These are phyloP conservation scores for Macrophya alboannulata DNA, from an alignment of 2,888 invertebrate species.

Conservation along the genomic window DNA sequence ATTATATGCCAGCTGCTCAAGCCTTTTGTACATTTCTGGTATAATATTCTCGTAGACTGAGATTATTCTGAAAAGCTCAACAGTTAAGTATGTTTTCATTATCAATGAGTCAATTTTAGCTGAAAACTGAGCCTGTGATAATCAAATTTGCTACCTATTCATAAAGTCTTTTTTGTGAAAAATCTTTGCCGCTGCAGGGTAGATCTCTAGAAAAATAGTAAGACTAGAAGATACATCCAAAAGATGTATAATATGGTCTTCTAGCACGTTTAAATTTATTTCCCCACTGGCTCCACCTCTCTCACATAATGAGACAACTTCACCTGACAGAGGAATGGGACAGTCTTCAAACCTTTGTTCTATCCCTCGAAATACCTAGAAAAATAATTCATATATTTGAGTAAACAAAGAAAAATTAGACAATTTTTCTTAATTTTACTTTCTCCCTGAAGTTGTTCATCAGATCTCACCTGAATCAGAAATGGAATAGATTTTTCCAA, in stretches of 20 bases:
- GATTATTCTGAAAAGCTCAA: conserved; percentile 84
- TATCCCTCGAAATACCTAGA: conserved; percentile 77
- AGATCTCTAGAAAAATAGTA: conserved; percentile 86
- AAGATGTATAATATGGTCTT: conserved; percentile 86
- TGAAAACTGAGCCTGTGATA: conserved; percentile 58
- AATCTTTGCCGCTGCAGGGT: conserved; percentile 82
- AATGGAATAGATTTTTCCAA: conserved; percentile 81
- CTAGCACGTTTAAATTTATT: conserved; percentile 81
- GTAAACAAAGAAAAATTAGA: not conserved
- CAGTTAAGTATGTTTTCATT: conserved; percentile 18
- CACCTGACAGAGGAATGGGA: conserved; percentile 67
- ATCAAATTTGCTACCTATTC: conserved; percentile 72
- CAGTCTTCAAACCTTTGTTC: conserved; percentile 72
- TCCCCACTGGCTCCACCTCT: conserved; percentile 63
- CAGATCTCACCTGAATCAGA: conserved; percentile 80
- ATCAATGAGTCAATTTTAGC: conserved; percentile 51
- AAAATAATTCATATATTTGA: not conserved
- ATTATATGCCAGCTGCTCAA: conserved; percentile 79
- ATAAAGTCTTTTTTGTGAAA: conserved; percentile 84
- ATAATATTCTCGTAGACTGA: conserved; percentile 90
- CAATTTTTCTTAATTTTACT: not conserved
- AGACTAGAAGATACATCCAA: conserved; percentile 88
- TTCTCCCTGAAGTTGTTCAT: not conserved
- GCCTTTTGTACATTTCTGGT: conserved; percentile 86
- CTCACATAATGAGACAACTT: conserved; percentile 70